Evolutionary conservation across 2,797 vertebrate species (phyloP).

Genomic region (Enteromius treurensis): DNA sequence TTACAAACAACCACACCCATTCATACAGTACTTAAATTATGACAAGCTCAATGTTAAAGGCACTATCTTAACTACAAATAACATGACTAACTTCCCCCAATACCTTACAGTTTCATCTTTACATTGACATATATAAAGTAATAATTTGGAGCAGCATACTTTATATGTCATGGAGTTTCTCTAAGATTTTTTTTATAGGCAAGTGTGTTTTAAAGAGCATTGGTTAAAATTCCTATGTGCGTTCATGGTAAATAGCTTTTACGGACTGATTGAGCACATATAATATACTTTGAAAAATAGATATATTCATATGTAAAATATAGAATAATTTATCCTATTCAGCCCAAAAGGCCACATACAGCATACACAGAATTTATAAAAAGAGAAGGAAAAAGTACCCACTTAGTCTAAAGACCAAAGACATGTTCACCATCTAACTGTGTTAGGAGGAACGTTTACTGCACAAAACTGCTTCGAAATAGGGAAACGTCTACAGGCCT

Average conservation of each 20-base stretch:
- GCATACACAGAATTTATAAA: slow-evolving; percentile 55
- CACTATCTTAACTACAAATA: slow-evolving; percentile 55
- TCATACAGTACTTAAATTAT: slow-evolving; percentile 58
- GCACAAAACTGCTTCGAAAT: not conserved
- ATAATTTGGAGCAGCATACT: slow-evolving; percentile 64
- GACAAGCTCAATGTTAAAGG: slow-evolving; percentile 63
- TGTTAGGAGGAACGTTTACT: slow-evolving; percentile 45
- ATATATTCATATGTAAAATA: slow-evolving; percentile 58
- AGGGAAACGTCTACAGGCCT: slow-evolving; percentile 34
- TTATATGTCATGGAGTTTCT: slow-evolving; percentile 56
- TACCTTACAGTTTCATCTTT: slow-evolving; percentile 47
- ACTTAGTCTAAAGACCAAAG: slow-evolving; percentile 53
- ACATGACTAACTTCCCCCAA: slow-evolving; percentile 58
- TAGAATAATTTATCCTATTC: slow-evolving; percentile 64
- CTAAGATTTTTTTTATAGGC: slow-evolving; percentile 54
- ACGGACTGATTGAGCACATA: slow-evolving; percentile 66
- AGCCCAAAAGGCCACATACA: slow-evolving; percentile 62
- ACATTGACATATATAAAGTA: slow-evolving; percentile 51
- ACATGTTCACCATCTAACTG: slow-evolving; percentile 58
- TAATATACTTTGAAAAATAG: slow-evolving; percentile 56
- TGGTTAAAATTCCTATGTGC: slow-evolving; percentile 64
- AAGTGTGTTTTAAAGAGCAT: slow-evolving; percentile 56
- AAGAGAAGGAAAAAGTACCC: slow-evolving; percentile 53
- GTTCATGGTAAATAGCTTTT: slow-evolving; percentile 73
- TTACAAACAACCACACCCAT: slow-evolving; percentile 47